These are phyloP conservation scores for Ascaphus truei DNA, from an alignment of 2,113 vertebrate species.

Conservation along the genomic window DNA sequence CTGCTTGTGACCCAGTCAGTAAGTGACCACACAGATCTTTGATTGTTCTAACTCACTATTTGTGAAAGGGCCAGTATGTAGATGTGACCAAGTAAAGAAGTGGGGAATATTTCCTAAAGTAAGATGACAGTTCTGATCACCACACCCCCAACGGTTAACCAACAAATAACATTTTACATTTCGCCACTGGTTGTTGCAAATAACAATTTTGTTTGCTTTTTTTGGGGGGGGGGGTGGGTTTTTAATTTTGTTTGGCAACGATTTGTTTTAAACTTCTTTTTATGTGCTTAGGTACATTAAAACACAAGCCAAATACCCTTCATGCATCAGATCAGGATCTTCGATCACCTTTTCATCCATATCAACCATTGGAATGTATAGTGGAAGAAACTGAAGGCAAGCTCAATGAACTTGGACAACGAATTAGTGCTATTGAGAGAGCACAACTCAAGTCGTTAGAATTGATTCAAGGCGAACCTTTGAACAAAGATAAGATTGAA, in stretches of 20 bases:
- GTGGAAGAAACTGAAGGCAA: slow-evolving; percentile 99
- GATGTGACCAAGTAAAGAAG: too few species aligned
- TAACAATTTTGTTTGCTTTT: slow-evolving; percentile 34
- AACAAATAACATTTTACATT: too few species aligned
- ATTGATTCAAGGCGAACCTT: slow-evolving; percentile 98
- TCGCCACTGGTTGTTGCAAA: too few species aligned
- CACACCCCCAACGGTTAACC: too few species aligned
- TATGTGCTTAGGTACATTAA: slow-evolving; percentile 81
- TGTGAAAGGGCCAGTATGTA: too few species aligned
- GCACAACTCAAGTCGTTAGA: slow-evolving; percentile 96
- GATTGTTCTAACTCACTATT: too few species aligned
- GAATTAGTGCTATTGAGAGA: slow-evolving; percentile 98
- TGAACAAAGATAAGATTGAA: slow-evolving; percentile 99
- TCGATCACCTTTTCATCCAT: slow-evolving; percentile 92
- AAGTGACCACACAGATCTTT: too few species aligned
- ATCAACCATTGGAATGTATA: slow-evolving; percentile 97
- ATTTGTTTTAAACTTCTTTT: slow-evolving; percentile 77
- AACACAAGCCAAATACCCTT: slow-evolving; percentile 90
- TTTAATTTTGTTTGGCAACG: slow-evolving; percentile 58
- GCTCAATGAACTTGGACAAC: slow-evolving; percentile 97
- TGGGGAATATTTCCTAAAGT: too few species aligned
- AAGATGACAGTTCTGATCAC: too few species aligned
- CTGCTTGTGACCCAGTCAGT: too few species aligned
- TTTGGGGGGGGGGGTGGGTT: slow-evolving; percentile 39
- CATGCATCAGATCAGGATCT: slow-evolving; percentile 88